A percentile compares a stretch with the other conserved stretches of the same genome.
Conservation (phyloP, 2,797 vertebrate species). For the Rhynchonycteris naso region DNA sequence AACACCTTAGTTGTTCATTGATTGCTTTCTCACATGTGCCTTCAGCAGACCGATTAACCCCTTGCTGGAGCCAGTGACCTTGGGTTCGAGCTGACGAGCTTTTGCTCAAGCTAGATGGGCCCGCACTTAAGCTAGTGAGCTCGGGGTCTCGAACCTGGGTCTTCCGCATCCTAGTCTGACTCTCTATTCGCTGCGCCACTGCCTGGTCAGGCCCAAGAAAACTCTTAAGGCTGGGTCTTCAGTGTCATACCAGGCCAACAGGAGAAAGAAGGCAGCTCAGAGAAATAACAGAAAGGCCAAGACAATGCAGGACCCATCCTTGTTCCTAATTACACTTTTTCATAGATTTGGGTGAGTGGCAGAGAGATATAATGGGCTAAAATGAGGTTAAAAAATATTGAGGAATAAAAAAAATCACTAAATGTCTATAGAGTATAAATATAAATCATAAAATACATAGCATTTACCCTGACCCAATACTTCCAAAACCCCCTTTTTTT, state of each 20-base stretch:
- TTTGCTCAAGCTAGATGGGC: no score
- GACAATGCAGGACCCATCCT: not conserved
- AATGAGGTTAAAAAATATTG: not conserved
- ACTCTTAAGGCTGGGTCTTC: not conserved
- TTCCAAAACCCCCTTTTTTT: not conserved
- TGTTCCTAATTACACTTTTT: slow-evolving; percentile 45
- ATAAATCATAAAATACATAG: not conserved
- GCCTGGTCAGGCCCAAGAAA: no score
- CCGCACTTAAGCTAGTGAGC: no score
- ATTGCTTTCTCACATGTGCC: no score
- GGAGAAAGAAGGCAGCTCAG: not conserved
- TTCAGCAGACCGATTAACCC: no score
- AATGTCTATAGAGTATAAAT: not conserved
- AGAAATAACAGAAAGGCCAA: not conserved
- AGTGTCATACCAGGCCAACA: not conserved
- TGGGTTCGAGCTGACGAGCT: no score
- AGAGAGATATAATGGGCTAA: not conserved
- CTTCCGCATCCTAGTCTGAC: no score
- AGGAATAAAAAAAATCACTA: not conserved
- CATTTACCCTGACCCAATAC: not conserved
- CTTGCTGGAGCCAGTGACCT: no score
- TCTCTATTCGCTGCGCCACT: no score
- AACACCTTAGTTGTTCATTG: no score
- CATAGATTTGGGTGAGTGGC: not conserved
- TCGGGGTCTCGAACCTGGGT: no score